Evolutionary conservation across 2,113 vertebrate genomes (phyloP), one percentile per base, ranked within the genome.

Genomic region (Ciconia maguari): DNA sequence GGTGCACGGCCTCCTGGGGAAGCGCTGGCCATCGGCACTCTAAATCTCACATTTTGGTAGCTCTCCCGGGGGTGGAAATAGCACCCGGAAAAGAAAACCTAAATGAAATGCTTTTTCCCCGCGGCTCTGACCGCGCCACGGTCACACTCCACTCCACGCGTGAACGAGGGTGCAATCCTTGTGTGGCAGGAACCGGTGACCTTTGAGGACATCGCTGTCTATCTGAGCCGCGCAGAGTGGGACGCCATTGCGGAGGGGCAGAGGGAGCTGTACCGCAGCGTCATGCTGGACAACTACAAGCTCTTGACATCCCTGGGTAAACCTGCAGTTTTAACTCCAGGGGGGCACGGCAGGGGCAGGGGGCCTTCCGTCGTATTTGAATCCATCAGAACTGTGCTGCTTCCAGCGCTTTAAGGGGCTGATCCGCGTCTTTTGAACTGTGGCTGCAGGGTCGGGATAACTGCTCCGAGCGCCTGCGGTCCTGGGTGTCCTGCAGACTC

Each of bases 81-180:
- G 15, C 12, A 0, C 29, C 18, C 11, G 51, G 70, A 6, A 29
- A 17, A 46, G 3, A 9, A 54, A 55, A 16, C 24, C 6, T 7
- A 4, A 8, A 1, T 1, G 6, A 55, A 18, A 4, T 18, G 7
- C 42, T 24, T 10, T 15, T 15, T 4, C 49, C 21, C 16, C 0
- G 2, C 0, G 12, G 42, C 8, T 7, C 5, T 5, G 44, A 25
- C 44, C 6, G 38, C 38, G 8, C 38, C 38, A 38, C 38, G 38
- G 38, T 38, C 38, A 38, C 38, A 3, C 38, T 38, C 38, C 38
- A 9, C 14, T 17, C 25, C 32, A 0, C 0, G 6, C 1, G 1
- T 12, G 7, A n/a, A 3, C 1, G 4, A 17, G 16, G 21, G 19
- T 4, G 8, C 7, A 1, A 2, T 3, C 5, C 11, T 21, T 70